These are phyloP conservation scores for Agrochola litura DNA, from an alignment of 2,888 invertebrate genomes.

Conservation along the genomic window DNA sequence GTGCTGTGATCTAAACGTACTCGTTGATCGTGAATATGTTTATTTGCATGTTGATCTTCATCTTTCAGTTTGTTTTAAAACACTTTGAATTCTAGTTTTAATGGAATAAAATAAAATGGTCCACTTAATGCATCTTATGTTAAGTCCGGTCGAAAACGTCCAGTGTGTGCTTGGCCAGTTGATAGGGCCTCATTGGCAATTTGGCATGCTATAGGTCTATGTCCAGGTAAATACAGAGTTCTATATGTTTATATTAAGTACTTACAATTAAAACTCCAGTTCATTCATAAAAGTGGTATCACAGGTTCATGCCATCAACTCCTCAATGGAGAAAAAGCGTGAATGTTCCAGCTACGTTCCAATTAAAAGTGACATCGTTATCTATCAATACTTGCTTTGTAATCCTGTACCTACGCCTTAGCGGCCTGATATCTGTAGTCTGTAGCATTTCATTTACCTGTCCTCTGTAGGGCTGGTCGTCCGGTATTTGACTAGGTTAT, in stretches of 20 bases:
- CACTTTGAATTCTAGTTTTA: background rate
- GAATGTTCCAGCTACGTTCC: slow-evolving; percentile 48
- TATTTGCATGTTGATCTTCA: background rate
- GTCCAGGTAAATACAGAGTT: background rate
- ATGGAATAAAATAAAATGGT: background rate
- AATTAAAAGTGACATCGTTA: slow-evolving; percentile 61
- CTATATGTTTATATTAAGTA: background rate
- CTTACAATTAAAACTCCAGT: slow-evolving; percentile 17
- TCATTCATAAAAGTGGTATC: slow-evolving; percentile 47
- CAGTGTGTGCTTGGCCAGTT: background rate
- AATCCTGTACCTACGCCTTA: slow-evolving; percentile 52
- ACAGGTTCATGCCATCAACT: slow-evolving; percentile 30
- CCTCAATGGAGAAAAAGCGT: slow-evolving; percentile 56
- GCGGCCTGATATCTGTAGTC: slow-evolving; percentile 46
- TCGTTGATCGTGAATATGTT: background rate
- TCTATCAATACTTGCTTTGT: slow-evolving; percentile 60
- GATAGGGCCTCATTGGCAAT: background rate
- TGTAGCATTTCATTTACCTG: slow-evolving; percentile 58
- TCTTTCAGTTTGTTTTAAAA: background rate
- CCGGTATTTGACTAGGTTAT: slow-evolving; percentile 29
- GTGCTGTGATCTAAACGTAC: background rate
- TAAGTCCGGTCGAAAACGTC: background rate
- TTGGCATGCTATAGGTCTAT: too few species aligned
- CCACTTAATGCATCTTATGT: background rate
- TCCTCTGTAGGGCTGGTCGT: slow-evolving; percentile 41